These are phyloP conservation scores for Pterostichus niger DNA, from an alignment of 2,888 invertebrate species.

Conservation along the genomic window DNA sequence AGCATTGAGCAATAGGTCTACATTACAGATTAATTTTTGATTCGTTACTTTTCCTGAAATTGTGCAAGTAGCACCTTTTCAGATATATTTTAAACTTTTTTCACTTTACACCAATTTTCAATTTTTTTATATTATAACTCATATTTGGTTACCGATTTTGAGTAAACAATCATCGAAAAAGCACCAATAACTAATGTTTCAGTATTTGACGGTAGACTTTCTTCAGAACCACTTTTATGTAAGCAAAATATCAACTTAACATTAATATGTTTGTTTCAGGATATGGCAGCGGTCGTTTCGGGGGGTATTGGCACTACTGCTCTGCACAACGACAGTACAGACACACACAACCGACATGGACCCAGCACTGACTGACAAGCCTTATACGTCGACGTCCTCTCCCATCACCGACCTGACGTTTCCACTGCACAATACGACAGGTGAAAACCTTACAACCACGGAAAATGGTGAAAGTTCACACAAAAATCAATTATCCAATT, in stretches of 20 bases:
- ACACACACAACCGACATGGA: slow-evolving; percentile 38
- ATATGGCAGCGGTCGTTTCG: slow-evolving; percentile 53
- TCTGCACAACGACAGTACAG: slow-evolving; percentile 60
- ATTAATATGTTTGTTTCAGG: slow-evolving; percentile 55
- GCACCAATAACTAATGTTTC: no score
- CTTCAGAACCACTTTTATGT: no score
- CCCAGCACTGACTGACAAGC: slow-evolving; percentile 44
- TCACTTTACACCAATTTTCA: no score
- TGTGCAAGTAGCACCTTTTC: no score
- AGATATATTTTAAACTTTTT: no score
- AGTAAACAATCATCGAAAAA: no score
- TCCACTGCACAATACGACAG: slow-evolving; percentile 58
- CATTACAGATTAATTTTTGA: no score
- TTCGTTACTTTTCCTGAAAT: no score
- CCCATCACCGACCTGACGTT: slow-evolving; percentile 26
- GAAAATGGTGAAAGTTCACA: slow-evolving; percentile 59
- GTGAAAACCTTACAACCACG: slow-evolving; percentile 41
- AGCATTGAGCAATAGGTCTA: no score
- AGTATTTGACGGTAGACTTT: no score
- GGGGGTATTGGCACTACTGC: slow-evolving; percentile 66
- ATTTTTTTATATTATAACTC: no score
- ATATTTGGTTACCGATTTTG: no score
- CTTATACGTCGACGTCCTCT: slow-evolving; percentile 2
- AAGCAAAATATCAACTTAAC: neutral
- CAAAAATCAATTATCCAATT: slow-evolving; percentile 60